Conservation (phyloP, 2,888 invertebrate species). For the Nomada flava region DNA sequence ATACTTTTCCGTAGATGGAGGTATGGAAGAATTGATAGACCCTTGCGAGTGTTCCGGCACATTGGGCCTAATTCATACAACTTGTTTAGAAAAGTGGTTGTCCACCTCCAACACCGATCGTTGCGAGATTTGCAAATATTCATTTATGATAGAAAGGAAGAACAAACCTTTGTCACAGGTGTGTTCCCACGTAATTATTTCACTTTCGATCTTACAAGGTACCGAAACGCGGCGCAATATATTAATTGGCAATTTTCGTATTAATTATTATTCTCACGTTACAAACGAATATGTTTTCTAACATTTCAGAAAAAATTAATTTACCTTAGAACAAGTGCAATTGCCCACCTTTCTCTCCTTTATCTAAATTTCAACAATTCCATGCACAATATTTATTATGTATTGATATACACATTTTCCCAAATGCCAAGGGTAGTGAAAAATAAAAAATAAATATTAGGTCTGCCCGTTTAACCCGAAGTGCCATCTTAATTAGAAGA, state of each 20-base stretch:
- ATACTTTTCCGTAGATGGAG: conserved; percentile 76
- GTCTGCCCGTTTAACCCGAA: not conserved
- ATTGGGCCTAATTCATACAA: conserved; percentile 85
- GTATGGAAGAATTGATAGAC: conserved; percentile 84
- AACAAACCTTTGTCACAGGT: conserved; percentile 84
- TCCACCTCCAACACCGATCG: conserved; percentile 85
- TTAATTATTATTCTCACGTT: too few species aligned
- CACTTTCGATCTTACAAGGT: not conserved
- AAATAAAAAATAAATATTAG: too few species aligned
- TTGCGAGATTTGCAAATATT: conserved; percentile 86
- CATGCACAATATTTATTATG: too few species aligned
- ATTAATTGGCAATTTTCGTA: not conserved
- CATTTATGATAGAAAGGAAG: conserved; percentile 83
- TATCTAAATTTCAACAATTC: too few species aligned
- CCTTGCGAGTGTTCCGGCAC: conserved; percentile 86
- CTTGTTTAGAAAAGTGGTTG: conserved; percentile 86
- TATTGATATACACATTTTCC: too few species aligned
- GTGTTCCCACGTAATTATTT: conserved; percentile 19
- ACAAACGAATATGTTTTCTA: too few species aligned
- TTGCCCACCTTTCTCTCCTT: too few species aligned
- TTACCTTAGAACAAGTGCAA: too few species aligned
- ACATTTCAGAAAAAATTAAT: too few species aligned
- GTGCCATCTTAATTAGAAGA: not conserved
- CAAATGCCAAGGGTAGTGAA: too few species aligned
- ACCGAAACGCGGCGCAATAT: not conserved